Evolutionary conservation across 2,113 vertebrate genomes (phyloP).

Genomic region (Triplophysa tibetana): DNA sequence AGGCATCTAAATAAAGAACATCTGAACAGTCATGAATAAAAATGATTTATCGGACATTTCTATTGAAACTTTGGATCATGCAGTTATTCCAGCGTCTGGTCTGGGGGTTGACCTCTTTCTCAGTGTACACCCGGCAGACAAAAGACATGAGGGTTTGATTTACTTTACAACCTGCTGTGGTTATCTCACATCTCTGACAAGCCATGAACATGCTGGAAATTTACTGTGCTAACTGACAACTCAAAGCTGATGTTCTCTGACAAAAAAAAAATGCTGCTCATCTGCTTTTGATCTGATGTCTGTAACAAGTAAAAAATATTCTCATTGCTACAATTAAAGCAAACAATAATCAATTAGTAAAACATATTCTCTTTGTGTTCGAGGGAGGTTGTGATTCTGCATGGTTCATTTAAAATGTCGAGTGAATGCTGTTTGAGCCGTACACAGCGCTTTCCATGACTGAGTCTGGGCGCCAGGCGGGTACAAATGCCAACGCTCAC

Average conservation of each 20-base stretch:
- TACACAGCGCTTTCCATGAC: slow-evolving; percentile 34
- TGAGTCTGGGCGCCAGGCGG: slow-evolving; percentile 38
- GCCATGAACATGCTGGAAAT: slow-evolving; percentile 29
- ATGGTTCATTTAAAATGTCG: background rate
- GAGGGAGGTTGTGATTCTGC: slow-evolving; percentile 11
- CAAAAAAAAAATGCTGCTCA: slow-evolving; percentile 22
- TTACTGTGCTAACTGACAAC: slow-evolving; percentile 6
- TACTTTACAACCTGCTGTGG: slow-evolving; percentile 8
- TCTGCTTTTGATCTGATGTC: slow-evolving; percentile 23
- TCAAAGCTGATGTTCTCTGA: slow-evolving; percentile 20
- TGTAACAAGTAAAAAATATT: background rate
- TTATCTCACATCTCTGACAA: slow-evolving; percentile 19
- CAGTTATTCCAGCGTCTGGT: background rate
- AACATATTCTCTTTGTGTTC: background rate
- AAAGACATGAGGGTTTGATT: slow-evolving; percentile 9
- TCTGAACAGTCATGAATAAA: background rate
- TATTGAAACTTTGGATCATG: background rate
- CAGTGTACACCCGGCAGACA: slow-evolving; percentile 5
- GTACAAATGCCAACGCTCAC: slow-evolving; percentile 36
- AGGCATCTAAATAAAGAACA: slow-evolving; percentile 4
- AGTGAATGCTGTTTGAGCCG: slow-evolving; percentile 26
- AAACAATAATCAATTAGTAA: background rate
- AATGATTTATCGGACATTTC: slow-evolving; percentile 9
- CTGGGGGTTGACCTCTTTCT: slow-evolving; percentile 27
- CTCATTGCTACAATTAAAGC: background rate